Evolutionary conservation across 2,797 vertebrate genomes (phyloP), one percentile per base, ranked within the genome.

Genomic region (Catamblyrhynchus diadema): DNA sequence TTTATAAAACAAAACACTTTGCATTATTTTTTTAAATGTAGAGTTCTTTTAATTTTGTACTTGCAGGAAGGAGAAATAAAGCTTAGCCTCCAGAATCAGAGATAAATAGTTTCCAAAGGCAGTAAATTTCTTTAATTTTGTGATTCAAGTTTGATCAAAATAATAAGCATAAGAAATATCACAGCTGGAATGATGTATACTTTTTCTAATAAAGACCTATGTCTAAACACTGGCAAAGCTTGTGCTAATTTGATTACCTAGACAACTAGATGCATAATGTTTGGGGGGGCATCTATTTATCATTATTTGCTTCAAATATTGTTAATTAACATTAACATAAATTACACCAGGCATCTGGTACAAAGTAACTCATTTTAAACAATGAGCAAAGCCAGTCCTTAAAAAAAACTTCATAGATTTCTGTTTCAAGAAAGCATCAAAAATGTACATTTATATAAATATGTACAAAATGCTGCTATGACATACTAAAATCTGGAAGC

Each of bases 211-310:
- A 97, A 98, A 95, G 88, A 90, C 83, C 94, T 47, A 23, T 88
- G 96, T 96, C 94, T 97, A 94, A 84, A 69, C 39, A 67, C 64
- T 95, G 89, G 92, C 86, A 96, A 97, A 97, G 93, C 92, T 90
- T 93, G 84, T 94, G 93, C 80, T 97, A 97, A 97, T 98, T 97
- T 98, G 96, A 97, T 97, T 94, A 91, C 90, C 93, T 94, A 96
- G 95, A 97, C 96, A 95, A 95, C 96, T 96, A 97, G 94, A 97
- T 97, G 94, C 93, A 97, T 96, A 96, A 97, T 82, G 67, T 95
- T 95, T n/a, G 95, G 94, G 96, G 96, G 93, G 81, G 57, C 61
- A 87, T 71, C 96, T 93, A 97, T 98, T 98, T 98, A 96, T 96
- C 97, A 94, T 96, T 83, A 97, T 97, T 97, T 97, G 61, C 70